These are phyloP conservation scores for Lagocephalus sceleratus DNA, from an alignment of 2,797 vertebrate genomes.

Conservation along the genomic window DNA sequence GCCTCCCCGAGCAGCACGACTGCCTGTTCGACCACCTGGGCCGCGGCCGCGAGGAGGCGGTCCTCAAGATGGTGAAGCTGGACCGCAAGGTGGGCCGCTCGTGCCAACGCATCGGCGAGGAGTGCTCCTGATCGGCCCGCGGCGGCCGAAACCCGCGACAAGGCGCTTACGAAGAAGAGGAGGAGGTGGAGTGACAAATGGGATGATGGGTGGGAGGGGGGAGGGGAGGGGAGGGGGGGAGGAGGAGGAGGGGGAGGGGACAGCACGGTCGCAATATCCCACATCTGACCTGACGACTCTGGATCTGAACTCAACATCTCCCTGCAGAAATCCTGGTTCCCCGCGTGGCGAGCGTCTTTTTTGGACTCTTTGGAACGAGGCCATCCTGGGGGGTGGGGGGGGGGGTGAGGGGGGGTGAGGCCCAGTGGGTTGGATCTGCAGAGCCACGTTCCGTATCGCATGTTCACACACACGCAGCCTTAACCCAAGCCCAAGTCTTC, in stretches of 20 bases:
- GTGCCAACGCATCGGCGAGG: slow-evolving; percentile 94
- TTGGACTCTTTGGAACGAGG: slow-evolving; percentile 32
- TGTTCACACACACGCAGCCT: slow-evolving; percentile 64
- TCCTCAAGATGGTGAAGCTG: slow-evolving; percentile 98
- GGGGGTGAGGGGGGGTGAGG: too few species aligned
- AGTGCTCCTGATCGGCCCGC: slow-evolving; percentile 85
- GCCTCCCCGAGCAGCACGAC: slow-evolving; percentile 93
- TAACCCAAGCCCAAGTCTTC: slow-evolving; percentile 47
- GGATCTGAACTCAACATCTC: slow-evolving; percentile 39
- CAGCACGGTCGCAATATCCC: slow-evolving; percentile 28
- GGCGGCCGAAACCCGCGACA: slow-evolving; percentile 22
- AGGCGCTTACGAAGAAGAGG: slow-evolving; percentile 30
- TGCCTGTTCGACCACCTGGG: slow-evolving; percentile 95
- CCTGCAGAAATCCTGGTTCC: slow-evolving; percentile 40
- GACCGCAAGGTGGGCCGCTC: slow-evolving; percentile 96
- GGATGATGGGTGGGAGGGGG: slow-evolving; percentile 14
- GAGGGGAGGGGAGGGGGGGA: slow-evolving; percentile 1
- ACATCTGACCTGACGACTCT: slow-evolving; percentile 46
- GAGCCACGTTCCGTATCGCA: slow-evolving; percentile 46
- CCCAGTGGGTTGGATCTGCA: slow-evolving; percentile 13
- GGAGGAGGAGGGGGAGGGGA: background rate
- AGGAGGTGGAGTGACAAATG: slow-evolving; percentile 25
- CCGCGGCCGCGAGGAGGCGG: slow-evolving; percentile 91
- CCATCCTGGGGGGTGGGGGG: background rate
- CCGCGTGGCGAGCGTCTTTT: slow-evolving; percentile 23